Evolutionary conservation across 2,797 vertebrate species (phyloP), one percentile per base, ranked within the genome.

Genomic region (Silurus lanzhouensis): DNA sequence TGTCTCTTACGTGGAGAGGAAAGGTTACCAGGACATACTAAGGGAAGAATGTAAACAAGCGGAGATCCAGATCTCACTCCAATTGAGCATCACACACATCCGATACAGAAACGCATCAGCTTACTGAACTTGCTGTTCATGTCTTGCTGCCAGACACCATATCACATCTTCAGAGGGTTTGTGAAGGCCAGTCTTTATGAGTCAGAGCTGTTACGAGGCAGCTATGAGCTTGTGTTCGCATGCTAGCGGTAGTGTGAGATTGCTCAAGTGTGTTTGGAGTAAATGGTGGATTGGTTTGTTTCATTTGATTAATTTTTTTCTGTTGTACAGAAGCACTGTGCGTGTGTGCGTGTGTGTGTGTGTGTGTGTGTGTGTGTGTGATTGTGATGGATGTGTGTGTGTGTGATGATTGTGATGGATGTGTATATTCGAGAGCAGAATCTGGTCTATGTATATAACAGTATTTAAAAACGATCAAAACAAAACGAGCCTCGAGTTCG

Each of bases 401-500:
- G 13, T 77, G 20, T 60, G 22, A 38, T 6, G 9, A 38, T 38
- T 38, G 38, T 38, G 38, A 38, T 38, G 38, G 14, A 0, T 58
- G 74, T 77, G 55, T 77, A 6, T n/a, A 77, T 17, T 14, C 3
- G 31, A 4, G 25, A 44, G 27, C 27, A 13, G 76, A 20, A 12
- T 61, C 57, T 61, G 57, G 57, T 78, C 76, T 91, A 91, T 94
- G 93, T 88, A 90, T 87, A 92, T 91, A 90, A 93, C 88, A 91
- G 91, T 92, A 93, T 93, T 93, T 94, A 93, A 90, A 90, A 76
- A 85, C 91, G 93, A 93, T 89, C 70, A 84, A 90, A 90, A 84
- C 90, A 88, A 81, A 91, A n/a, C 78, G 72, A 20, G 86, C 79
- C 83, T 87, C 67, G 71, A 88, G 87, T 84, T 75, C 68, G 1